Evolutionary conservation across 2,888 invertebrate species (phyloP).

Genomic region (Acholoe squamosa): DNA sequence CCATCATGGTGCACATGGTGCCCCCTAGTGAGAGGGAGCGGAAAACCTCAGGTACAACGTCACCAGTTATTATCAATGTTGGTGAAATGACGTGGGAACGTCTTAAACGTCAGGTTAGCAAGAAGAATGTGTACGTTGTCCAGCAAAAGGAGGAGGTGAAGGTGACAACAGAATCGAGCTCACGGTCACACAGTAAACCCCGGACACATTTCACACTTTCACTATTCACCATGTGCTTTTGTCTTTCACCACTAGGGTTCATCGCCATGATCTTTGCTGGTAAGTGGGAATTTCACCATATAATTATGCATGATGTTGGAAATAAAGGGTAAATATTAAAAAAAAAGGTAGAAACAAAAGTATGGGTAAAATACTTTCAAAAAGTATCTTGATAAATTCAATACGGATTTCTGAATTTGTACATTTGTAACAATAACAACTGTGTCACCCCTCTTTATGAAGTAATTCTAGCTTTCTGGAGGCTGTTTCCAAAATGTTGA

Average conservation of each 20-base stretch:
- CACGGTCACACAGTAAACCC: too few species aligned
- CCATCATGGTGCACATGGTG: slow-evolving; percentile 33
- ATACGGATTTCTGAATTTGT: too few species aligned
- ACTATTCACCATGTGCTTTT: slow-evolving; percentile 45
- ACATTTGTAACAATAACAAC: too few species aligned
- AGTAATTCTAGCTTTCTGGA: too few species aligned
- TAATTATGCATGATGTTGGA: too few species aligned
- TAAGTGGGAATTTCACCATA: not conserved
- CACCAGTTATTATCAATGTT: slow-evolving; percentile 26
- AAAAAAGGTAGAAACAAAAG: too few species aligned
- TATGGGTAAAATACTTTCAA: too few species aligned
- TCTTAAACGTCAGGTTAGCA: slow-evolving; percentile 36
- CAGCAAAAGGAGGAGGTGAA: slow-evolving; percentile 46
- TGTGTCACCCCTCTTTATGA: too few species aligned
- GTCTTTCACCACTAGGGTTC: slow-evolving; percentile 40
- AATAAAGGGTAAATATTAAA: too few species aligned
- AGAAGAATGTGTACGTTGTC: slow-evolving; percentile 29
- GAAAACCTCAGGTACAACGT: not conserved
- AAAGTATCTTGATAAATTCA: too few species aligned
- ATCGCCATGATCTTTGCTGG: slow-evolving; percentile 51
- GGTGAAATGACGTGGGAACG: slow-evolving; percentile 39
- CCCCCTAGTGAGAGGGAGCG: not conserved
- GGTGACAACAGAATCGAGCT: too few species aligned
- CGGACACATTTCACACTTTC: slow-evolving; percentile 32
- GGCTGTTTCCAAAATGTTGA: too few species aligned